Base-by-base conservation (phyloP, 2,113 vertebrate species). In the Stictonetta naevosa region DNA sequence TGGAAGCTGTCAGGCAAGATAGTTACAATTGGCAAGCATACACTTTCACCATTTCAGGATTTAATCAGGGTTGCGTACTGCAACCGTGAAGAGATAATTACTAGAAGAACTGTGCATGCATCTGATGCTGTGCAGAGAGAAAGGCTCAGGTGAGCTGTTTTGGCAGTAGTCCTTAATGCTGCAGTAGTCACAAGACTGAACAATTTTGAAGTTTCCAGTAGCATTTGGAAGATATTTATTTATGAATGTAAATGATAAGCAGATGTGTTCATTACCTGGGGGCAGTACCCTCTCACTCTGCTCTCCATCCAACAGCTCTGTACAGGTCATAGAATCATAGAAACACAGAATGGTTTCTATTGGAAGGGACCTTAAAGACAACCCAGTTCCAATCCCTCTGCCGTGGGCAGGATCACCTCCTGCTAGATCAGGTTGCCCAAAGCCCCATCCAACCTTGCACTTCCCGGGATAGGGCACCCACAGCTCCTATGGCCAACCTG, bases 31-130 rank as follows among this genome's bases (percentile, higher is more conserved):
- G 42, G 36, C 44, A 82, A 67, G 20, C 15, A 59, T 7, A 25
- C 3, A 17, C 66, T 48, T 44, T 80, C 44, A 53, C 29, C 29
- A 9, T 48, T 64, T 50, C 68, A 86, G 59, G 50, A 69, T 40
- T 48, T 84, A 50, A 13, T 0, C 0, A 7, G 28, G 28, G 5
- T 19, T 74, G 56, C 85, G 23, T 33, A 42, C 36, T 22, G 20
- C 33, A 76, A 6, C n/a, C 26, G 6, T 23, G 28, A 92, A 71
- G 53, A 53, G 21, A 20, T 3, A 55, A 44, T 44, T 77, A 63
- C 8, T 44, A 50, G 52, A 55, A 60, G 67, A 83, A 50, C 7
- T 59, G 71, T 73, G 44, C 67, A 58, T 0, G 0, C 66, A 40
- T 28, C 55, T 62, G 20, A 16, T 71, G 21, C 60, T 33, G 9